A percentile compares a stretch with the other conserved stretches of the same genome.
Conservation (phyloP, 2,888 invertebrate species). For the Pterobdella sp. region DNA sequence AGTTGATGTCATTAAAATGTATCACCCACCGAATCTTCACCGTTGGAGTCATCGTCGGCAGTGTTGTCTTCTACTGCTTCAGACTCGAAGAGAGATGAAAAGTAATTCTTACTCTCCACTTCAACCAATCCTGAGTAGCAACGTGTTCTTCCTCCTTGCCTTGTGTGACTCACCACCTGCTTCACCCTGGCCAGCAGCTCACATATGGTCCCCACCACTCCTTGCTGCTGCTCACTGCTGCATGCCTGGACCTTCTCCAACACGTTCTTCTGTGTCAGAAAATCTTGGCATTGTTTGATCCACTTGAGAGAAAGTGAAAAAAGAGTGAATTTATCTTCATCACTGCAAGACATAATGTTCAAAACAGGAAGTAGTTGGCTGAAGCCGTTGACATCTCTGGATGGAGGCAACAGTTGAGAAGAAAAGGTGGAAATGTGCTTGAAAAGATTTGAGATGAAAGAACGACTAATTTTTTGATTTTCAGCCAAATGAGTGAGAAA, state of each 20-base stretch:
- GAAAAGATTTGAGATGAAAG: neutral
- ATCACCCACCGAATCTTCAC: slow-evolving; percentile 68
- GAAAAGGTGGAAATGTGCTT: neutral
- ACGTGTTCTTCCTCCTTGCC: slow-evolving; percentile 38
- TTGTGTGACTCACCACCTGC: slow-evolving; percentile 56
- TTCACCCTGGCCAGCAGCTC: slow-evolving; percentile 75
- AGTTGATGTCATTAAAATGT: neutral
- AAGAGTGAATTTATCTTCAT: neutral
- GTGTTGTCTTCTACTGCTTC: slow-evolving; percentile 78
- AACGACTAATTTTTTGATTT: neutral
- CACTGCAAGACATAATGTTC: neutral
- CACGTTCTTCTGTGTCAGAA: slow-evolving; percentile 57
- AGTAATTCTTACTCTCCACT: slow-evolving; percentile 33
- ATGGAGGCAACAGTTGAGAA: neutral
- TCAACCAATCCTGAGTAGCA: neutral
- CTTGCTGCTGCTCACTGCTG: slow-evolving; percentile 42
- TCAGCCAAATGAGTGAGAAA: slow-evolving; percentile 2
- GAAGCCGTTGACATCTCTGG: neutral
- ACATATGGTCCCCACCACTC: slow-evolving; percentile 58
- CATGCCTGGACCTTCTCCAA: slow-evolving; percentile 56
- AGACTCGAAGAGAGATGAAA: slow-evolving; percentile 51
- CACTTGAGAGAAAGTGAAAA: slow-evolving; percentile 18
- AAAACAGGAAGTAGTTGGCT: neutral
- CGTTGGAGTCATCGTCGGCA: slow-evolving; percentile 84
- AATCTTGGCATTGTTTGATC: slow-evolving; percentile 54